A percentile compares a stretch with the other conserved stretches of the same genome.
Evolutionary conservation across 2,888 invertebrate species (phyloP).

Genomic region (Heliothis peltigera): DNA sequence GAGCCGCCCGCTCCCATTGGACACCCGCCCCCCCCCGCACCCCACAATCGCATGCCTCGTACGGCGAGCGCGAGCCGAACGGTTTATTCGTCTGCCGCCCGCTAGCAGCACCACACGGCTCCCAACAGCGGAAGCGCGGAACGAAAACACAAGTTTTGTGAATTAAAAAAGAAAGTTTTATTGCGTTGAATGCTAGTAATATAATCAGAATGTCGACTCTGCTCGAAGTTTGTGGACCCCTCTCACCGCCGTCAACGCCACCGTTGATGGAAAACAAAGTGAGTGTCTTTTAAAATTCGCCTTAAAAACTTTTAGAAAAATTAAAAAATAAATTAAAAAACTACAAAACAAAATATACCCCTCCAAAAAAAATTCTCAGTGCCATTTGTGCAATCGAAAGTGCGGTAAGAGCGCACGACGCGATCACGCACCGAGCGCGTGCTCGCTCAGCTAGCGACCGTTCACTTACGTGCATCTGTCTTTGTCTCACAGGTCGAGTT

Average conservation of each 20-base stretch:
- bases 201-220: slow-evolving; percentile 83
- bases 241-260: slow-evolving; percentile 93
- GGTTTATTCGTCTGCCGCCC: slow-evolving; percentile 88
- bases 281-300: slow-evolving; percentile 76
- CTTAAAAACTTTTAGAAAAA: slow-evolving; percentile 47
- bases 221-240: slow-evolving; percentile 88
- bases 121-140: slow-evolving; percentile 74
- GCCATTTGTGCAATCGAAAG: slow-evolving; percentile 84
- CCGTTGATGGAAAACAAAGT: slow-evolving; percentile 91
- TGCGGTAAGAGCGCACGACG: slow-evolving; percentile 72
- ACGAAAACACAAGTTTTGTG: slow-evolving; percentile 83
- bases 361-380: slow-evolving; percentile 54
- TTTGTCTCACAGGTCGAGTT: slow-evolving; percentile 86
- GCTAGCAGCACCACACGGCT: slow-evolving; percentile 84
- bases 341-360: slow-evolving; percentile 19
- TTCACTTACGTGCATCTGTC: slow-evolving; percentile 82
- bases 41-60: slow-evolving; percentile 91
- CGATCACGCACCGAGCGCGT: slow-evolving; percentile 86
- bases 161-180: slow-evolving; percentile 86
- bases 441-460: slow-evolving; percentile 76
- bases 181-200: slow-evolving; percentile 78
- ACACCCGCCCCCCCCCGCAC: slow-evolving; percentile 89
- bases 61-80: slow-evolving; percentile 78
- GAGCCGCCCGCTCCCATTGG: slow-evolving; percentile 93
- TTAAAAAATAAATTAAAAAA: slow-evolving; percentile 38